Evolutionary conservation across 1,140 invertebrate genomes (phyloP).

Genomic region (Notospermus geniculatus): DNA sequence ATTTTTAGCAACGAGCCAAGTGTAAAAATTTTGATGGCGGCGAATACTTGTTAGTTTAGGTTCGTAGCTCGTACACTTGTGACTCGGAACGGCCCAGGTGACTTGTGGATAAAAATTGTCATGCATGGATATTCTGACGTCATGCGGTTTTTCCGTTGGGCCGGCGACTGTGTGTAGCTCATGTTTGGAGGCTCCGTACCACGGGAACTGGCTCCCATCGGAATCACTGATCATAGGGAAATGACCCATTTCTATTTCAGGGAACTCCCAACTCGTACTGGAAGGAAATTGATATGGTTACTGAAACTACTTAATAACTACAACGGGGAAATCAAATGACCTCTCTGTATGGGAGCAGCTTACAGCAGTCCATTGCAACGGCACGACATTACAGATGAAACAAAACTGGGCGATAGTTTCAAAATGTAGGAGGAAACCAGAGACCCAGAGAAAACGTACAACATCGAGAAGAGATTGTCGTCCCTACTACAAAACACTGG

Average conservation of each 20-base stretch:
- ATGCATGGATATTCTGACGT: slow-evolving; percentile 28
- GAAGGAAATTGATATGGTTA: not conserved
- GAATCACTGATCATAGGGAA: slow-evolving; percentile 35
- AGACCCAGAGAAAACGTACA: no score
- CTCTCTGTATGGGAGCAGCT: no score
- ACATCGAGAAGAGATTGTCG: no score
- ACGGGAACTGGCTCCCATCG: slow-evolving; percentile 33
- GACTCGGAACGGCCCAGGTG: slow-evolving; percentile 29
- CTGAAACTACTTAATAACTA: no score
- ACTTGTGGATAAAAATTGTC: slow-evolving; percentile 37
- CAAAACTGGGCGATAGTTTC: no score
- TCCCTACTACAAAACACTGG: no score
- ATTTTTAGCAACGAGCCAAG: slow-evolving; percentile 30
- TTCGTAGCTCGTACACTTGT: slow-evolving; percentile 12
- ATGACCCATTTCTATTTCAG: slow-evolving; percentile 25
- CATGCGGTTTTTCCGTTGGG: slow-evolving; percentile 21
- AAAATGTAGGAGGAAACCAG: no score
- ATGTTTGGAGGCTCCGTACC: slow-evolving; percentile 28
- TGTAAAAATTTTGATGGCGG: slow-evolving; percentile 30
- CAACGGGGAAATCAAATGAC: no score
- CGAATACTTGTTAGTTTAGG: slow-evolving; percentile 27
- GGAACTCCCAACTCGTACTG: slow-evolving; percentile 36
- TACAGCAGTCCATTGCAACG: no score
- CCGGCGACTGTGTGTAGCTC: slow-evolving; percentile 25
- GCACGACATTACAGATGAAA: no score